phyloP scores from a whole-genome alignment of 2,113 vertebrate genomes.

The Tangachromis dhanisi region DNA sequence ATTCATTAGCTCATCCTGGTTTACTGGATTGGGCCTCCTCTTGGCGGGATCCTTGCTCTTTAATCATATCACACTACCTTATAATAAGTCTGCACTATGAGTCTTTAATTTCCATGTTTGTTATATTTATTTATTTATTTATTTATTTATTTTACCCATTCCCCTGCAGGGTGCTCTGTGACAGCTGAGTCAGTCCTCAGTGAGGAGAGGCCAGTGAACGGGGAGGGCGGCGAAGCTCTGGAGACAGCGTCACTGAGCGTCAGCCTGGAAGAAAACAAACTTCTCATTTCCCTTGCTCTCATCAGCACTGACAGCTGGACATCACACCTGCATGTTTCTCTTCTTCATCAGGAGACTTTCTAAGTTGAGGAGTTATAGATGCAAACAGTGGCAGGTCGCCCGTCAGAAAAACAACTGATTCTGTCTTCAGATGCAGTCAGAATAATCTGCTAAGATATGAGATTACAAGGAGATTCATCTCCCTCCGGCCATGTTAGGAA shows the following conservation, averaged over 20 bases:
- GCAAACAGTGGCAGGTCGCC: not conserved
- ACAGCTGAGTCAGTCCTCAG: not conserved
- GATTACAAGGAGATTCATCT: not conserved
- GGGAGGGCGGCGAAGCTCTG: not conserved
- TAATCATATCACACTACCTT: not conserved
- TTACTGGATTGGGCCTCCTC: not conserved
- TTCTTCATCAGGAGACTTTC: not conserved
- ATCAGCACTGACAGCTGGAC: not conserved
- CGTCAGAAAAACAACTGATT: not conserved
- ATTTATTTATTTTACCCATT: not conserved
- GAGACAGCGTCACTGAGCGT: not conserved
- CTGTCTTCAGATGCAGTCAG: not conserved
- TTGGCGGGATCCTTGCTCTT: not conserved
- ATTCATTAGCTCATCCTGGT: not conserved
- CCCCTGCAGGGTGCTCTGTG: constrained; percentile 19
- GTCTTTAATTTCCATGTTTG: not conserved
- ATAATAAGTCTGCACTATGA: not conserved
- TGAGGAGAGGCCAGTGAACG: not conserved
- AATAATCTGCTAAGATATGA: not conserved
- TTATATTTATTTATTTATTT: not conserved
- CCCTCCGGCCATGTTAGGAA: not conserved
- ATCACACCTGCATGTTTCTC: not conserved
- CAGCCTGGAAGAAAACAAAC: constrained; percentile 2
- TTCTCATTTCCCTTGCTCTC: not conserved
- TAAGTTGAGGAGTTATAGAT: not conserved